Evolutionary conservation across 1,140 invertebrate species (phyloP).

Genomic region (Tribolium madens): DNA sequence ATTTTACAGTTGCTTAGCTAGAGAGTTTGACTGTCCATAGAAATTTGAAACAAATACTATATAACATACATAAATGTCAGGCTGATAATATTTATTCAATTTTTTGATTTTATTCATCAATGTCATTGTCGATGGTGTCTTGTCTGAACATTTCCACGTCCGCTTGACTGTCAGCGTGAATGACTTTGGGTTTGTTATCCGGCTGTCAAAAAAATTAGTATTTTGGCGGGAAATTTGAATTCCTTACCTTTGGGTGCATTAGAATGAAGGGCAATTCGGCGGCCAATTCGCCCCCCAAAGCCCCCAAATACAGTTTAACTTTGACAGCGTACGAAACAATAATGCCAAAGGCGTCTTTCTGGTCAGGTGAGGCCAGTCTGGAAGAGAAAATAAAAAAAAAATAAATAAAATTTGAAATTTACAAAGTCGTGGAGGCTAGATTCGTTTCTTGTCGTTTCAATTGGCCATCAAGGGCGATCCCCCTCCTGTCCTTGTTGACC

Average conservation of each 20-base stretch:
- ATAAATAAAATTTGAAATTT: conserved; percentile 62
- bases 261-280: conserved; percentile 97
- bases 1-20: too few relatives aligned
- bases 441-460: conserved; percentile 90
- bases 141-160: conserved; percentile 75
- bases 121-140: conserved; percentile 72
- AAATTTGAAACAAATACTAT: too few relatives aligned
- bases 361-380: conserved; percentile 83
- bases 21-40: too few relatives aligned
- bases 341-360: conserved; percentile 89
- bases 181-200: conserved; percentile 67
- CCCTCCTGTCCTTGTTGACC: conserved; percentile 88
- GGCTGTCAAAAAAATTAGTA: conserved; percentile 67
- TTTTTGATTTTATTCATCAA: conserved; percentile 63
- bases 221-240: not conserved
- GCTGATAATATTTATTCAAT: too few relatives aligned
- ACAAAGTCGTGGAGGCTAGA: conserved; percentile 97
- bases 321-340: conserved; percentile 93
- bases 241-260: conserved; percentile 90
- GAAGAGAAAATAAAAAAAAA: conserved; percentile 51
- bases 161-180: conserved; percentile 74
- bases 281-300: conserved; percentile 91
- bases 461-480: conserved; percentile 95
- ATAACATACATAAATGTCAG: too few relatives aligned
- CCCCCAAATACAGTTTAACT: conserved; percentile 95